These are phyloP conservation scores for Trematomus loennbergii DNA, from an alignment of 2,113 vertebrate genomes.

Conservation along the genomic window DNA sequence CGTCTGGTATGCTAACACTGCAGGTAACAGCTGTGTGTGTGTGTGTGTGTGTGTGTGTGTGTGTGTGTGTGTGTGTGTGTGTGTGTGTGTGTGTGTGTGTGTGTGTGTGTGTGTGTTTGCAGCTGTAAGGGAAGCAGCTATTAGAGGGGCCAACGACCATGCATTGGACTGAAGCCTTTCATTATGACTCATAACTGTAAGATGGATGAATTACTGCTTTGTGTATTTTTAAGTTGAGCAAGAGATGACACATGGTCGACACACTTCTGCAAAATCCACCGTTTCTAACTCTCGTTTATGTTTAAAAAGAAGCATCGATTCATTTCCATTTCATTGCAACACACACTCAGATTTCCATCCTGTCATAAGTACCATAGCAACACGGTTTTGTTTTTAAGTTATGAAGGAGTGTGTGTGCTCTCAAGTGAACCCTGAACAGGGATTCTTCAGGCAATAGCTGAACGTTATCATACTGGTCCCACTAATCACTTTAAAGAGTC, in stretches of 20 bases:
- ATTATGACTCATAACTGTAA: slow-evolving; percentile 51
- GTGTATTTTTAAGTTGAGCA: slow-evolving; percentile 3
- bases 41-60: not conserved
- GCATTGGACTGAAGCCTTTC: slow-evolving; percentile 19
- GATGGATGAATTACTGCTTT: slow-evolving; percentile 24
- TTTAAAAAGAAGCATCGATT: too few species aligned
- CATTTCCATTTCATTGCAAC: too few species aligned
- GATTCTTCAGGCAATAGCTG: too few species aligned
- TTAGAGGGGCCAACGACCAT: not conserved
- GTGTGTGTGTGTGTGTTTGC: not conserved
- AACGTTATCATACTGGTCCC: too few species aligned
- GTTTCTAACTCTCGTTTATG: too few species aligned
- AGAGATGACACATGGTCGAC: not conserved
- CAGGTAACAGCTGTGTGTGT: not conserved
- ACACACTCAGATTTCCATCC: too few species aligned
- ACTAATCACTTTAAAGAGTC: too few species aligned
- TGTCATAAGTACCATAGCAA: too few species aligned
- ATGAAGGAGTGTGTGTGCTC: too few species aligned
- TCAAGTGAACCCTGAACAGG: too few species aligned
- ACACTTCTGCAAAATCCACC: too few species aligned
- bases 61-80: not conserved
- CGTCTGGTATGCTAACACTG: not conserved
- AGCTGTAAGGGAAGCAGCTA: not conserved
- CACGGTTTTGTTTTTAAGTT: too few species aligned
- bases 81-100: not conserved